Evolutionary conservation across 1,140 invertebrate species (phyloP), one percentile per base, ranked within the genome.

Genomic region (Heliconius eleuchia): DNA sequence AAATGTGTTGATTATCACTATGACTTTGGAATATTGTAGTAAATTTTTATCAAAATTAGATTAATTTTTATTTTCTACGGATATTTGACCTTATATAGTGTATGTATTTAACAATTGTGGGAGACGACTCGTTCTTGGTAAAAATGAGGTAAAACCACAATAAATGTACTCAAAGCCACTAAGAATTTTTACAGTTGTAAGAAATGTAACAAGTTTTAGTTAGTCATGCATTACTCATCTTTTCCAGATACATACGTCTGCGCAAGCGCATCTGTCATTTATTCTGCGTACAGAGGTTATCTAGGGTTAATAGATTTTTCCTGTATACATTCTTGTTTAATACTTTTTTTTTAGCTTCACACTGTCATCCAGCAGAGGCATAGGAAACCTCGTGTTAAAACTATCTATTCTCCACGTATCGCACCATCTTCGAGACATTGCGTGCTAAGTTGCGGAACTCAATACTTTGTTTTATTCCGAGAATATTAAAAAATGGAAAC

Each of bases 291-390:
- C 72, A 50, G 23, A 57, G 80, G 80, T 81, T 75, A 78, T 78
- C 76, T 46, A 18, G 80, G 80, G 80, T 81, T 75, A 81, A 81
- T 74, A 37, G 72, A 37, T 50, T 46, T 71, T 81, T 81, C 80
- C 80, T 81, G 80, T 78, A 42, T 37, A 79, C 60, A 71, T 74
- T 37, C 30, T 39, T 70, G 11, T 13, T n/a, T 34, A 74, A 71
- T 70, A 46, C 19, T 55, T 19, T 19, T 19, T 19, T 55, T 8
- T n/a, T 57, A 57, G 55, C 8, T 57, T 57, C 55, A 57, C 55
- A 19, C 55, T 57, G 19, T 23, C n/a, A 23, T 57, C n/a, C 55
- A 19, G n/a, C 8, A 57, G 55, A 19, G n/a, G 2, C 55, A 57
- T 8, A 19, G 60, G 23, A 11, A 30, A 66, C 11, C 5, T 27